Evolutionary conservation across 2,113 vertebrate species (phyloP), one percentile per base, ranked within the genome.

Genomic region (Seriola quinqueradiata): DNA sequence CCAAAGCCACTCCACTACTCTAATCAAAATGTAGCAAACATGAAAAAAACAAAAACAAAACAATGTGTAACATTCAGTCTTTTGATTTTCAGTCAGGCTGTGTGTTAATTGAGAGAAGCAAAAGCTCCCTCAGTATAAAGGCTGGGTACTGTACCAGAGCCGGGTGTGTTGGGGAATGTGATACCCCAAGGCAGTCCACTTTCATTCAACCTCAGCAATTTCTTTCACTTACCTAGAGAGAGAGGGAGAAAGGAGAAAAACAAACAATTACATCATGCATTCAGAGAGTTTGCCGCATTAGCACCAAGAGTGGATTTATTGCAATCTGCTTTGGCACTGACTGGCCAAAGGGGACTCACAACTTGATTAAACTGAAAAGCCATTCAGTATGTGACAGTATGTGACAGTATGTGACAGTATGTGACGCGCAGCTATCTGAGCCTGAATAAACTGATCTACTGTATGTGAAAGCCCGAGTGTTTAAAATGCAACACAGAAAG

Each of bases 141-240:
- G 58, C 48, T 48, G 34, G 17, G 38, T 88, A 86, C 89, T 81
- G 77, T 91, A 91, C 91, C 90, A 70, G 72, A 82, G 68, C 34
- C 60, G 17, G 17, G 44, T 44, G 50, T 63, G 64, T 63, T 69
- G 85, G 28, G 66, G 85, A 88, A 82, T 59, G 81, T 14, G 64
- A 73, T 54, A 82, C 66, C 75, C 77, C 77, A 55, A 64, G 85
- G 90, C 79, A 67, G 79, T 88, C 85, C 81, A 65, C 74, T 83
- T 86, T 84, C 84, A 90, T 83, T 87, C 90, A 84, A 83, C 70
- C 61, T 42, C n/a, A 76, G 85, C 21, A 80, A 83, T 89, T 85
- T 84, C 82, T 87, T 90, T 90, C 86, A 94, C 95, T 95, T 95
- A 95, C 94, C 94, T 95, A 89, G 59, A 85, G 63, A 86, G 79